A percentile compares a stretch with the other conserved stretches of the same genome.
These are phyloP conservation scores for Cuniculus paca DNA, from an alignment of 2,797 vertebrate genomes.

Conservation along the genomic window DNA sequence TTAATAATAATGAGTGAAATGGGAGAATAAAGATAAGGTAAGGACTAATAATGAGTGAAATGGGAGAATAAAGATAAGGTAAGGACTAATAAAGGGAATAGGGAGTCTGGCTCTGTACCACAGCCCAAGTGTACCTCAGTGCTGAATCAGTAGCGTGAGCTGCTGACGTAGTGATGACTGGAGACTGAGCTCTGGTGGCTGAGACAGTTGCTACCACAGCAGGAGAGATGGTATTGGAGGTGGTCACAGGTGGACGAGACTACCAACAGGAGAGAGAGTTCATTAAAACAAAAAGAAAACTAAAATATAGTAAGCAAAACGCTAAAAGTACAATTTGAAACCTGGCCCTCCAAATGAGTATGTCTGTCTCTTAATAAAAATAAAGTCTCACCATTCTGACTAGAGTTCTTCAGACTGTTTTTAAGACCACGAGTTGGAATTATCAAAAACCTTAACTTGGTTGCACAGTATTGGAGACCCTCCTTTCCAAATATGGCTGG, in stretches of 20 bases:
- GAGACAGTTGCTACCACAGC: conserved; percentile 97
- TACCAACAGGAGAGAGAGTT: conserved; percentile 82
- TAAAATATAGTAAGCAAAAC: neutral
- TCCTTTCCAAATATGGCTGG: neutral
- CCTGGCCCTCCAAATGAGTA: neutral
- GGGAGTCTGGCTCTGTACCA: neutral
- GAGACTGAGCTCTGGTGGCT: conserved; percentile 96
- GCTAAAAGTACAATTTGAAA: conserved; percentile 1
- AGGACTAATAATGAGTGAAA: neutral
- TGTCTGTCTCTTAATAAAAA: neutral
- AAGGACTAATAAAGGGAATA: neutral
- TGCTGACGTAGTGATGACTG: conserved; percentile 95
- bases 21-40: neutral
- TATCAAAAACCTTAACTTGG: neutral
- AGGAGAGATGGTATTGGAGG: conserved; percentile 95
- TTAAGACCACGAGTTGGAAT: conserved; percentile 15
- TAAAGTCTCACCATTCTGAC: neutral
- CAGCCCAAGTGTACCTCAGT: conserved; percentile 91
- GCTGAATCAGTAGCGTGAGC: conserved; percentile 95
- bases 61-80: neutral
- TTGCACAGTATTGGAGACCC: neutral
- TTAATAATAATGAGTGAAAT: neutral
- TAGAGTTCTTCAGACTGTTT: neutral
- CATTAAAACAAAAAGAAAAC: conserved; percentile 59
- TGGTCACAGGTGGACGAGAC: conserved; percentile 96